Evolutionary conservation across 1,140 invertebrate species (phyloP), one percentile per base, ranked within the genome.

Genomic region (Steinernema khuongi): DNA sequence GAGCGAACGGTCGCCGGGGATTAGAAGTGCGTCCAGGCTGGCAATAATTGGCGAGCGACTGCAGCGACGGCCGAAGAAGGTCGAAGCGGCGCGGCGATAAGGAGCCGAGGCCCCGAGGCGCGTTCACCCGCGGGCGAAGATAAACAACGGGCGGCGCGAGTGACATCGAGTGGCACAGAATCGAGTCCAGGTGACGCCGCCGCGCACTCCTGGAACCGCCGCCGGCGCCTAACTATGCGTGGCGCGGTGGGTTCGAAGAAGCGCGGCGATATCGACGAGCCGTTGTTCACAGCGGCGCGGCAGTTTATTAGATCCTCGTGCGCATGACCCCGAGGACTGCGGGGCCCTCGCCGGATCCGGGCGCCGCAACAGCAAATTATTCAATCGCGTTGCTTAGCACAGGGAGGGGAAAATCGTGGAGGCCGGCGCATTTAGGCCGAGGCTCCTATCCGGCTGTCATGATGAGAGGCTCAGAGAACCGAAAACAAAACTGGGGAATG

Each of bases 81-180:
- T 26, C 36, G 36, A 60, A 26, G 11, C 19, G 50, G 26, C 11
- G 22, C 50, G 50, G 50, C 7, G 50, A 60, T 60, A 60, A 60
- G 50, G 26, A n/a, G 26, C 14, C 50, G 50, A 60, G 50, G 50
- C 50, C 50, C 50, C 50, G 50, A 60, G 50, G 50, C 50, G 50
- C 50, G 50, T 60, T 60, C 14, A 60, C 50, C 50, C 50, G 26
- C 4, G 26, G 14, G 50, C 50, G 50, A 60, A 60, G 50, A 60
- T 60, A 60, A 60, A 60, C 50, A 60, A 60, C 36, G 36, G 7
- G 36, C 36, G n/a, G 7, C 36, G 36, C 36, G 36, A 41, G 4
- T 60, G 50, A 22, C 50, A 60, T 60, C 50, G 50, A 60, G 50
- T 60, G 50, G 50, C 50, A 60, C 50, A n/a, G 50, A 60, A 60